Evolutionary conservation across 2,888 invertebrate genomes (phyloP).

Genomic region (Mythimna loreyi): DNA sequence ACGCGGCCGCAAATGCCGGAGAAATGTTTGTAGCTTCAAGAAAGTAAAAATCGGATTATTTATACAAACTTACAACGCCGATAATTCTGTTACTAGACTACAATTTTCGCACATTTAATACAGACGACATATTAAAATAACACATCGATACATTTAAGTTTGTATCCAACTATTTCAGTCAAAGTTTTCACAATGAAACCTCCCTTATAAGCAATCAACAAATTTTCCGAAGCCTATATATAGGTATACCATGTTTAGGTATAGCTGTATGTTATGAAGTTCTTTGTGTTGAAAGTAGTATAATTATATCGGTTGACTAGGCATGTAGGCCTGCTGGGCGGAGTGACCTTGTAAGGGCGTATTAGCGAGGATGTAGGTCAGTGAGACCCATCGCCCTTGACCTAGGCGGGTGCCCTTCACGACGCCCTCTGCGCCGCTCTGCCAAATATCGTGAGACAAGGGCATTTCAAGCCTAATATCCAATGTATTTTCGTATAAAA

Average conservation of each 20-base stretch:
- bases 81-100: neutral
- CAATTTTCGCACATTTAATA: neutral
- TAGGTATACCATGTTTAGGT: neutral
- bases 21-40: conserved; percentile 23
- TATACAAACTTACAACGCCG: neutral
- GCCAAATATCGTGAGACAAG: conserved; percentile 79
- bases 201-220: neutral
- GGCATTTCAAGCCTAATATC: conserved; percentile 66
- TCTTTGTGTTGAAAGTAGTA: conserved; percentile 35
- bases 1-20: conserved; percentile 5
- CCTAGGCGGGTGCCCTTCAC: conserved; percentile 83
- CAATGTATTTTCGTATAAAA: conserved; percentile 33
- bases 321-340: conserved; percentile 70
- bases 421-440: conserved; percentile 71
- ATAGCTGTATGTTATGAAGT: conserved; percentile 10
- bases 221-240: neutral
- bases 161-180: neutral
- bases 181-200: neutral
- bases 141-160: neutral
- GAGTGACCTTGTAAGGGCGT: conserved; percentile 79
- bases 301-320: conserved; percentile 71
- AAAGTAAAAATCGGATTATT: conserved; percentile 30
- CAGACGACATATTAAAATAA: neutral
- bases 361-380: conserved; percentile 86
- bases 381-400: conserved; percentile 85